Evolutionary conservation across 2,113 vertebrate species (phyloP).

Genomic region (Cottus gobio): DNA sequence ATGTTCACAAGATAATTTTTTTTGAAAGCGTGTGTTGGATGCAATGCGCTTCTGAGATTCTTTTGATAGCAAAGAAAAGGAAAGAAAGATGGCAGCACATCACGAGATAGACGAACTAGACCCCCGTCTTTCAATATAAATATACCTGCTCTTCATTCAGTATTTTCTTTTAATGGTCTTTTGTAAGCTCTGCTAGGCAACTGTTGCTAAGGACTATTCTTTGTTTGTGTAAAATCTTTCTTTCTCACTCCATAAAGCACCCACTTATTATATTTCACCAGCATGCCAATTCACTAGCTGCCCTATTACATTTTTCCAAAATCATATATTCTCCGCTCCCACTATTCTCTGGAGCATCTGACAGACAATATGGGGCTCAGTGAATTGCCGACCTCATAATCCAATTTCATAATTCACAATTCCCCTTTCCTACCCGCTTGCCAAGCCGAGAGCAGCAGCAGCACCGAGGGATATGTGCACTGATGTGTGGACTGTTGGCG

Average conservation of each 20-base stretch:
- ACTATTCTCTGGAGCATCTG: conserved; percentile 58
- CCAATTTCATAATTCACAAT: conserved; percentile 73
- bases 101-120: neutral
- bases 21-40: conserved; percentile 3
- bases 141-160: neutral
- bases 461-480: conserved; percentile 54
- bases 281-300: conserved; percentile 20
- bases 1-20: conserved; percentile 11
- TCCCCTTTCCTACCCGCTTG: conserved; percentile 52
- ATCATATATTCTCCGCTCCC: conserved; percentile 35
- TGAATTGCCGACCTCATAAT: conserved; percentile 72
- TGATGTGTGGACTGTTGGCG: conserved; percentile 56
- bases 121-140: neutral
- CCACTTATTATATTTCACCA: conserved; percentile 33
- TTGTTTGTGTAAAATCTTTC: conserved; percentile 1
- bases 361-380: conserved; percentile 67
- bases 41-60: neutral
- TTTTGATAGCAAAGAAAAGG: neutral
- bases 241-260: conserved; percentile 12
- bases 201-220: conserved; percentile 20
- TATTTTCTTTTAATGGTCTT: neutral
- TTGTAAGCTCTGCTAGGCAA: neutral
- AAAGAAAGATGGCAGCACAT: neutral
- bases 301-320: conserved; percentile 16
- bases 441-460: conserved; percentile 58